Percentiles rank a stretch among this genome's conserved stretches.
Conservation (phyloP, 2,888 invertebrate species). For the Schizaphis graminum region DNA sequence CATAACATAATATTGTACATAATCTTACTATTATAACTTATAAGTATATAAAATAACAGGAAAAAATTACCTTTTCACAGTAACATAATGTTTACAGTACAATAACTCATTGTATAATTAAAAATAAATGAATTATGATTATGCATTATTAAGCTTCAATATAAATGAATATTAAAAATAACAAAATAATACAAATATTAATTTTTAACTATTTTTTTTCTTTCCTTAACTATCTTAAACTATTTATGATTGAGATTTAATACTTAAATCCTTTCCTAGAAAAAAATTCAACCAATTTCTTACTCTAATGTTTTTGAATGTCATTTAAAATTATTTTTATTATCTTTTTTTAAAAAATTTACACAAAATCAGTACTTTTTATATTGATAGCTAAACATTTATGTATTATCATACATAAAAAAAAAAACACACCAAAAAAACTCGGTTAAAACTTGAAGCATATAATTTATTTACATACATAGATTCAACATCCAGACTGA, state of each 20-base stretch:
- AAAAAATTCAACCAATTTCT: not conserved
- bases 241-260: not conserved
- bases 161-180: not conserved
- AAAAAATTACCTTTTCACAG: not conserved
- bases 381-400: not conserved
- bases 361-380: not conserved
- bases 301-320: not conserved
- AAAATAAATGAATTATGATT: not conserved
- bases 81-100: not conserved
- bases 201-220: too few relatives aligned
- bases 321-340: not conserved
- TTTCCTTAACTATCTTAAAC: too few relatives aligned
- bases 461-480: not conserved
- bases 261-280: not conserved
- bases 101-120: not conserved
- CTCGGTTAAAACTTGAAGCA: not conserved
- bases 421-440: not conserved
- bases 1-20: not conserved
- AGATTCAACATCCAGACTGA: constrained; percentile 81
- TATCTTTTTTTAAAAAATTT: not conserved
- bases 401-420: not conserved
- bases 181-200: not conserved
- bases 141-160: not conserved
- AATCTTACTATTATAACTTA: not conserved
- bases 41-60: not conserved